Evolutionary conservation across 2,113 vertebrate genomes (phyloP).

Genomic region (Taurulus bubalis): DNA sequence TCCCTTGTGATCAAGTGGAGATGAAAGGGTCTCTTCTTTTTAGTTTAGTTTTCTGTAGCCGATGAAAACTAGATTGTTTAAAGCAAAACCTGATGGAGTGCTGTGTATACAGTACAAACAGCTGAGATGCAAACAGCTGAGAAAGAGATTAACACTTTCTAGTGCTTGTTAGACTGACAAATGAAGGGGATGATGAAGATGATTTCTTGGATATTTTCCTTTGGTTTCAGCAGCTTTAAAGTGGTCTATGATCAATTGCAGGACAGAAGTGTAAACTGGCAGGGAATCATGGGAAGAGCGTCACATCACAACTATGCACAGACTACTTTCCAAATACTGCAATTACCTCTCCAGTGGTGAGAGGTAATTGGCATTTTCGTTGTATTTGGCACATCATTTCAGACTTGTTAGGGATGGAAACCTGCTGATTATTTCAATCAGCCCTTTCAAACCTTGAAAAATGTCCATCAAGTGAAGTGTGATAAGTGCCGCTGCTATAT

Average conservation of each 20-base stretch:
- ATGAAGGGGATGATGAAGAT: not conserved
- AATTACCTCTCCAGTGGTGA: conserved; percentile 31
- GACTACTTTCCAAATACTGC: conserved; percentile 12
- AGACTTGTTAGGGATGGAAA: conserved; percentile 14
- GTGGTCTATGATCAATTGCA: conserved; percentile 15
- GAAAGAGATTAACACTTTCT: not conserved
- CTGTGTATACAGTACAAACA: not conserved
- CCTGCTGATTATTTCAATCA: conserved; percentile 35
- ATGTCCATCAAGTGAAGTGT: not conserved
- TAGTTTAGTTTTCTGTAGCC: no score
- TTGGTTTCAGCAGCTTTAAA: not conserved
- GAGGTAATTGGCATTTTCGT: conserved; percentile 36
- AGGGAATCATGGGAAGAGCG: not conserved
- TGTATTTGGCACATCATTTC: conserved; percentile 25
- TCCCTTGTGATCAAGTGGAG: not conserved
- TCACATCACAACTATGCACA: conserved; percentile 3
- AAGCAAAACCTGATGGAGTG: not conserved
- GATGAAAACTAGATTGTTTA: not conserved
- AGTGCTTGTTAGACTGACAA: not conserved
- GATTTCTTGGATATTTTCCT: not conserved
- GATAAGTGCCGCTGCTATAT: not conserved
- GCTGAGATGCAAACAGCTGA: not conserved
- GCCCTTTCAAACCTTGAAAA: conserved; percentile 5
- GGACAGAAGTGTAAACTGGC: conserved; percentile 15
- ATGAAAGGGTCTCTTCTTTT: not conserved